Percentiles rank a stretch among this genome's conserved stretches.
Evolutionary conservation across 1,140 invertebrate species (phyloP).

Genomic region (Drosophila busckii): DNA sequence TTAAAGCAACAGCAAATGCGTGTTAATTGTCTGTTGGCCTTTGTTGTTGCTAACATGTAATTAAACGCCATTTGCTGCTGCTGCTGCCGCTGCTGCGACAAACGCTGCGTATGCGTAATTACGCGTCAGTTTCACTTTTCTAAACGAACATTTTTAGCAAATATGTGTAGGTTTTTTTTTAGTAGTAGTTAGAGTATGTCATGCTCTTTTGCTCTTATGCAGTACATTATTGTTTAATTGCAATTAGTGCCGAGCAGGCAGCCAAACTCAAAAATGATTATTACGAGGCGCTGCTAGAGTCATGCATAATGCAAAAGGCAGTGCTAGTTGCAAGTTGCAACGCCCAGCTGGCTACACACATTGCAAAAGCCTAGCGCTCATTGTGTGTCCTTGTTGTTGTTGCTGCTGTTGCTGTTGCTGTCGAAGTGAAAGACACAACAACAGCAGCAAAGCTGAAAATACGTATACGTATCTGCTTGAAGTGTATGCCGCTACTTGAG

Average conservation of each 20-base stretch:
- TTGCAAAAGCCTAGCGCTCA: constrained; percentile 48
- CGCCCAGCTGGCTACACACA: constrained; percentile 28
- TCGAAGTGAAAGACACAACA: constrained; percentile 44
- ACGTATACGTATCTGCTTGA: constrained; percentile 68
- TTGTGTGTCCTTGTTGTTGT: constrained; percentile 61
- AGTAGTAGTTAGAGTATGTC: neutral
- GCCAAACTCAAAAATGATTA: constrained; percentile 41
- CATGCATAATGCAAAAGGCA: constrained; percentile 66
- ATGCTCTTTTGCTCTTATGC: neutral
- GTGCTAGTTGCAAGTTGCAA: constrained; percentile 15
- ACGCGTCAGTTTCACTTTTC: constrained; percentile 64
- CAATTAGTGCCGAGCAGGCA: constrained; percentile 43
- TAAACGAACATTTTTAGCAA: constrained; percentile 51
- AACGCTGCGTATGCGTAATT: constrained; percentile 37
- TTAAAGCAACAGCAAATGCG: constrained; percentile 24
- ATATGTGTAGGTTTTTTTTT: constrained; percentile 6
- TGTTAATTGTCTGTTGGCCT: constrained; percentile 54
- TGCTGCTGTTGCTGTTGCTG: constrained; percentile 25
- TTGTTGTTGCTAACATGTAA: constrained; percentile 65
- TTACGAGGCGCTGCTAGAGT: constrained; percentile 41
- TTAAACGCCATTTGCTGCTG: constrained; percentile 68
- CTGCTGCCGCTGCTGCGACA: too few relatives aligned
- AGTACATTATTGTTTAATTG: constrained; percentile 57
- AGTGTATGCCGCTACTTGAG: constrained; percentile 68
- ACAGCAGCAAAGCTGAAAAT: too few relatives aligned